Percentiles rank a stretch among this genome's conserved stretches.
Conservation (phyloP, 2,113 vertebrate genomes). For the Pseudorectes ferrugineus region DNA sequence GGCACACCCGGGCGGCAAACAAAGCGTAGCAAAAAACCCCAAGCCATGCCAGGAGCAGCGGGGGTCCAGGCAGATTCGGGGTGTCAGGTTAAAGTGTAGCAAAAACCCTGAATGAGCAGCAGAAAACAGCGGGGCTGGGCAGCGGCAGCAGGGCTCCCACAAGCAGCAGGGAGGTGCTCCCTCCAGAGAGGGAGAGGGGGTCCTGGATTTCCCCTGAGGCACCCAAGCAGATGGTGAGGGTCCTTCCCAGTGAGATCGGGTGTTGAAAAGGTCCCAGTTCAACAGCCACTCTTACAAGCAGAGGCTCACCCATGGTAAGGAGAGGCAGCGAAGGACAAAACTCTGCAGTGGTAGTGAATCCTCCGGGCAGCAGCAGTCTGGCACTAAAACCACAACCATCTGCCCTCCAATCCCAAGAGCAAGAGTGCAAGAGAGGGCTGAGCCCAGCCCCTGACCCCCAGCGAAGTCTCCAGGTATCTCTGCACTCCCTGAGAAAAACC, state of each 20-base stretch:
- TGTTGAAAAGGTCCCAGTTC: background rate
- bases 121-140: background rate
- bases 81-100: background rate
- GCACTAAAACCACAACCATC: background rate
- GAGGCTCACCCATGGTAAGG: background rate
- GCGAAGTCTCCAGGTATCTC: background rate
- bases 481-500: background rate
- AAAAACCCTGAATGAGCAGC: background rate
- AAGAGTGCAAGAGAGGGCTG: background rate
- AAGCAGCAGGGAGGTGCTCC: background rate
- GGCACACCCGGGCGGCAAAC: accelerated
- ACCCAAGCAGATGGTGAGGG: background rate
- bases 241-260: background rate
- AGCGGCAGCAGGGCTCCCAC: background rate
- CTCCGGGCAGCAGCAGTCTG: background rate
- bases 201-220: background rate
- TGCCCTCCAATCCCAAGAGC: background rate
- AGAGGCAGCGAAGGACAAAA: background rate
- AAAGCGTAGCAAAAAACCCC: background rate
- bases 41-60: background rate
- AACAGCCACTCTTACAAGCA: accelerated
- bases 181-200: background rate
- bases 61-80: accelerated
- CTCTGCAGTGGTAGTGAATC: background rate
- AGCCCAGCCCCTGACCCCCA: background rate